Conservation (phyloP, 2,797 vertebrate species). For the Periparus ater region DNA sequence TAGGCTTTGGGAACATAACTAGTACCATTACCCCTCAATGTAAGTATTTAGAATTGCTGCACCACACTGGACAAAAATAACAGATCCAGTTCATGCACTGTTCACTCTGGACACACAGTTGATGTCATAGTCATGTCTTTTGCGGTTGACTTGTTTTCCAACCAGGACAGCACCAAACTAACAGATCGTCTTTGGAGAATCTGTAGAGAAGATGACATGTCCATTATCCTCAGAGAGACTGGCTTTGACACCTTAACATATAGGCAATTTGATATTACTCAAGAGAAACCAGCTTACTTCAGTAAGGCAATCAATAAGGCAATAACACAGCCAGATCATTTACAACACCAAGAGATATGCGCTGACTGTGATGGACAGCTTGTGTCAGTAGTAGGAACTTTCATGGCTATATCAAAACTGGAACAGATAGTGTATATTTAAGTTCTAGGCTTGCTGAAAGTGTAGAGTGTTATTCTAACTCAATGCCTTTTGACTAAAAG, state of each 20-base stretch:
- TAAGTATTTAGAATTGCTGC: neutral
- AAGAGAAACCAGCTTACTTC: neutral
- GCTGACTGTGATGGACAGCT: neutral
- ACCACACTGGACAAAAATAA: neutral
- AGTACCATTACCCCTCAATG: neutral
- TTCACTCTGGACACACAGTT: too few relatives aligned
- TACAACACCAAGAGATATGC: neutral
- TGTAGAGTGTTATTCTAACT: constrained; percentile 2
- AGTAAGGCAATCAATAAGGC: neutral
- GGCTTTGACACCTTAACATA: neutral
- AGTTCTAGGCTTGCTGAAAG: neutral
- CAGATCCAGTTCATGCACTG: neutral
- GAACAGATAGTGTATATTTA: neutral
- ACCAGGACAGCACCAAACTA: neutral
- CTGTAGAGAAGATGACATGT: neutral
- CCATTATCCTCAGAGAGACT: neutral
- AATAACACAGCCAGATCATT: neutral
- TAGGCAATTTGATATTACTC: neutral
- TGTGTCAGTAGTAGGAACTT: neutral
- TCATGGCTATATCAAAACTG: neutral
- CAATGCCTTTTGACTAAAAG: neutral
- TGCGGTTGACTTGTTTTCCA: neutral
- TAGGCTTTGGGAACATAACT: neutral
- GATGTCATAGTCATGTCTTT: neutral
- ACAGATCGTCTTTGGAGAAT: neutral